These are phyloP conservation scores for Pimpla rufipes DNA, from an alignment of 2,888 invertebrate species.

Conservation along the genomic window DNA sequence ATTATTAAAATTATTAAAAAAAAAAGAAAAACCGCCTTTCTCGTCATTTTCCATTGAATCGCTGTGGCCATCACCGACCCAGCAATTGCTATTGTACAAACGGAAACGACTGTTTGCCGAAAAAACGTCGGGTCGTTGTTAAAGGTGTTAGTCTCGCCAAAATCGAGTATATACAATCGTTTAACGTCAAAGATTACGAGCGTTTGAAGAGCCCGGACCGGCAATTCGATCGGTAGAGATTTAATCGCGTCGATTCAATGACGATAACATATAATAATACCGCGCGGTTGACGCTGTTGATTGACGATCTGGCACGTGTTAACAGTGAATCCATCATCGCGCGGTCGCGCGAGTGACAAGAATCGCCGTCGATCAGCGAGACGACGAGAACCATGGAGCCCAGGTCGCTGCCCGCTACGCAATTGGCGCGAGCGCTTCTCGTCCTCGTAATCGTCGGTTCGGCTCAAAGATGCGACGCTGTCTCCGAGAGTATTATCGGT, in stretches of 20 bases:
- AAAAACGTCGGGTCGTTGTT: too few relatives aligned
- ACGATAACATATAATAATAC: neutral
- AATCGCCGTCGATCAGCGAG: conserved; percentile 63
- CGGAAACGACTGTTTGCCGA: too few relatives aligned
- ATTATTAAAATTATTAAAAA: too few relatives aligned
- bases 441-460: conserved; percentile 70
- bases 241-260: neutral
- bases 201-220: neutral
- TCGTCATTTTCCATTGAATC: too few relatives aligned
- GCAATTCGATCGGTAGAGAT: neutral
- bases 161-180: too few relatives aligned
- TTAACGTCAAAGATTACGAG: neutral
- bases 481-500: conserved; percentile 82
- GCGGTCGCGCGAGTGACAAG: conserved; percentile 48
- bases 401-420: conserved; percentile 71
- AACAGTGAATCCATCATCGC: conserved; percentile 54
- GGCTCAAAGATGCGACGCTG: conserved; percentile 74
- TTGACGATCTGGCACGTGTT: conserved; percentile 36
- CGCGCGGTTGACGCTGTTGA: neutral
- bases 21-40: too few relatives aligned
- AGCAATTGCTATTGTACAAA: too few relatives aligned
- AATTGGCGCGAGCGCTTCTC: conserved; percentile 76
- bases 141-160: too few relatives aligned
- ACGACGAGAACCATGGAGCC: conserved; percentile 69
- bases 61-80: too few relatives aligned